phyloP scores from a whole-genome alignment of 2,888 invertebrate species.

The Brenthis hecate region DNA sequence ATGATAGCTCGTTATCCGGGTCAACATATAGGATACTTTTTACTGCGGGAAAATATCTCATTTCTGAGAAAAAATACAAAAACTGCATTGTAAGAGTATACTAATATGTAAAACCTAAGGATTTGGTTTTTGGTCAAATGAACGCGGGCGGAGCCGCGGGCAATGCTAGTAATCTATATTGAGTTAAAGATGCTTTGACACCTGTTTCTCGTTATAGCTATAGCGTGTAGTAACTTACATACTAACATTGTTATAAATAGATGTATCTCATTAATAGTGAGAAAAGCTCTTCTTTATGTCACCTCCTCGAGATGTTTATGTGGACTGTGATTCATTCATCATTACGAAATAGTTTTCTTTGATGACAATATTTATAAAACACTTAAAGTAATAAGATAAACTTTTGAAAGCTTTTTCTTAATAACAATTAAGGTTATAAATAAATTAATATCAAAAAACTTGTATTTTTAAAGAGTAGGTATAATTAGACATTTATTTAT shows the following conservation, averaged over 20 bases:
- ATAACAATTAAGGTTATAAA: background rate
- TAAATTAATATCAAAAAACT: too few species aligned
- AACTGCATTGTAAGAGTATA: too few species aligned
- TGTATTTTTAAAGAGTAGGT: too few species aligned
- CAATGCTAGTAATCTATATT: constrained; percentile 24
- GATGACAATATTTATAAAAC: background rate
- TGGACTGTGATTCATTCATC: constrained; percentile 4
- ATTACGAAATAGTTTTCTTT: background rate
- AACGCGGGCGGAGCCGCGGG: too few species aligned
- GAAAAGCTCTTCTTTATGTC: constrained; percentile 11
- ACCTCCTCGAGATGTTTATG: constrained; percentile 3
- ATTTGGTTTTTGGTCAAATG: too few species aligned
- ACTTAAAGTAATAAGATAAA: background rate
- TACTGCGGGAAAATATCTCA: too few species aligned
- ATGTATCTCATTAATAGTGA: constrained; percentile 29
- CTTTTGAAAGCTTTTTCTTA: background rate
- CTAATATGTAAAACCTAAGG: too few species aligned
- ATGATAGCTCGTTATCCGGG: too few species aligned
- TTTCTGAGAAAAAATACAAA: too few species aligned
- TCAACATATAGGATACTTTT: too few species aligned
- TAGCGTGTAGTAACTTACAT: constrained; percentile 20
- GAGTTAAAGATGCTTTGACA: constrained; percentile 50
- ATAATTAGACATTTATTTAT: too few species aligned
- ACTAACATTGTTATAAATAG: constrained; percentile 25
- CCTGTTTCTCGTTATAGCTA: constrained; percentile 53